Conservation (phyloP, 2,113 vertebrate genomes). For the Mystacornis crossleyi region DNA sequence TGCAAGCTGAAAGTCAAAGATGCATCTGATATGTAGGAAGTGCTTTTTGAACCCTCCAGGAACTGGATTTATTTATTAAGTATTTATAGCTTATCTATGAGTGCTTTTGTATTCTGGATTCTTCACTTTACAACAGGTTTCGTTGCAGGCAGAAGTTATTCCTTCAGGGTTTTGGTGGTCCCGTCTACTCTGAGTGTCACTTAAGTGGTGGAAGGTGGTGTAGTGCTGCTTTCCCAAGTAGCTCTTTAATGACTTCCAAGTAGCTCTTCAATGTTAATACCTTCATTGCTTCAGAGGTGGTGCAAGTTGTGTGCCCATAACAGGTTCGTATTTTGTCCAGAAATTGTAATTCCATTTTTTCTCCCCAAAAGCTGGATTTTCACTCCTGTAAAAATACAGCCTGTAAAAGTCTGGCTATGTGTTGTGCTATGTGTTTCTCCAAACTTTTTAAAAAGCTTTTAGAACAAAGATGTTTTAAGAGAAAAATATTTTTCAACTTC, state of each 20-base stretch:
- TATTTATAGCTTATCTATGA: background rate
- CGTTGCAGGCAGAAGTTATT: background rate
- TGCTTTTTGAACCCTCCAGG: background rate
- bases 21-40: background rate
- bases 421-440: background rate
- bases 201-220: background rate
- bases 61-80: background rate
- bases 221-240: background rate
- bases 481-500: background rate
- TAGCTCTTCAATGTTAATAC: background rate
- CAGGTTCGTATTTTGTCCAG: background rate
- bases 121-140: background rate
- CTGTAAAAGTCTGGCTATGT: background rate
- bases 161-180: background rate
- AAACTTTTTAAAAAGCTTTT: background rate
- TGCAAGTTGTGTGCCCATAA: background rate
- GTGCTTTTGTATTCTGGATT: background rate
- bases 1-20: constrained; percentile 6
- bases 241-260: background rate
- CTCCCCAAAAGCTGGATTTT: background rate
- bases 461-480: background rate
- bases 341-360: background rate
- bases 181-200: background rate
- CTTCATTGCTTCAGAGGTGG: background rate
- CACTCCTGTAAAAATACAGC: background rate